Conservation (phyloP, 2,888 invertebrate genomes). For the Amaurobius ferox region DNA sequence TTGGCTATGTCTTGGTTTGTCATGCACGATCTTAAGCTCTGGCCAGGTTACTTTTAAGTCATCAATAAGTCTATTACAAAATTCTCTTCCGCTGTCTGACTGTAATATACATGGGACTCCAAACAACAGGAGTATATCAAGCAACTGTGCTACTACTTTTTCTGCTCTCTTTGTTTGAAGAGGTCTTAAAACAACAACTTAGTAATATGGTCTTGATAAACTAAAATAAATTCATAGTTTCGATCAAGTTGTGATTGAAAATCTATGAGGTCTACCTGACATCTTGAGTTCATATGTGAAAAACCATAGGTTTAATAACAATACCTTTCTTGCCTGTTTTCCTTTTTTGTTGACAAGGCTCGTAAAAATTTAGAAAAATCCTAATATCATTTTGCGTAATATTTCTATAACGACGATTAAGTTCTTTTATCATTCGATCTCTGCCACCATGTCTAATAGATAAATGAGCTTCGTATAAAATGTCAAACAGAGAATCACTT, state of each 20-base stretch:
- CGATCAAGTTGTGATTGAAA: slow-evolving; percentile 72
- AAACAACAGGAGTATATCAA: slow-evolving; percentile 63
- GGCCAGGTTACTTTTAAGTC: slow-evolving; percentile 46
- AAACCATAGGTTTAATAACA: slow-evolving; percentile 19
- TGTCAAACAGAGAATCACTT: slow-evolving; percentile 29
- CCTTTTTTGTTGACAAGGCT: slow-evolving; percentile 34
- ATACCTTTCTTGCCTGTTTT: slow-evolving; percentile 24
- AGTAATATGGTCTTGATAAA: slow-evolving; percentile 73
- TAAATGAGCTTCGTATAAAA: slow-evolving; percentile 31
- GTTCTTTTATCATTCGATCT: slow-evolving; percentile 41
- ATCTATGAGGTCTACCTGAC: slow-evolving; percentile 73
- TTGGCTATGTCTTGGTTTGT: slow-evolving; percentile 41
- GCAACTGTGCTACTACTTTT: slow-evolving; percentile 51
- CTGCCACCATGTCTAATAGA: slow-evolving; percentile 32
- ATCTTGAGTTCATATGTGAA: slow-evolving; percentile 37
- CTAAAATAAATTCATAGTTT: slow-evolving; percentile 71
- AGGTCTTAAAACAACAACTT: slow-evolving; percentile 72
- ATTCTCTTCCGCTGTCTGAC: not conserved
- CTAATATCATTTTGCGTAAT: slow-evolving; percentile 35
- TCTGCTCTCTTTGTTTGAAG: slow-evolving; percentile 67
- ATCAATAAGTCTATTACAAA: slow-evolving; percentile 34
- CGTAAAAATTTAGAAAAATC: slow-evolving; percentile 23
- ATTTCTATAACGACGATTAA: slow-evolving; percentile 38
- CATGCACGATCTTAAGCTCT: slow-evolving; percentile 37
- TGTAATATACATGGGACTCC: slow-evolving; percentile 47